These are phyloP conservation scores for Lycia hirtaria DNA, from an alignment of 2,888 invertebrate genomes.

Conservation along the genomic window DNA sequence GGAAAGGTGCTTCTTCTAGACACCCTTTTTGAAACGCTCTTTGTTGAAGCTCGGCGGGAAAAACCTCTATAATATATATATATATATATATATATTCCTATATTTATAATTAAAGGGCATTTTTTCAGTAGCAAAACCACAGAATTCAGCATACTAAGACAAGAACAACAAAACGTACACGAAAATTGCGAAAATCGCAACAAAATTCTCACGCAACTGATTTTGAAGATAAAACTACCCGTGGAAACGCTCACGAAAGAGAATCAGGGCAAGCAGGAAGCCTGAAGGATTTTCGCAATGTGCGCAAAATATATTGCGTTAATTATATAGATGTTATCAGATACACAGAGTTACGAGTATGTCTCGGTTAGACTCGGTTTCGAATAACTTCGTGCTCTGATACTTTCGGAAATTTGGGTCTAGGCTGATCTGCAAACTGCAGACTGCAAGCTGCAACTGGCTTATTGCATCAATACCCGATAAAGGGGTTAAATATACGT, in stretches of 20 bases:
- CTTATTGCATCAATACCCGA: too few species aligned
- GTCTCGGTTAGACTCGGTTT: too few species aligned
- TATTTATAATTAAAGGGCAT: too few species aligned
- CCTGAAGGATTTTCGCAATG: constrained; percentile 24
- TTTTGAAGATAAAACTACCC: background rate
- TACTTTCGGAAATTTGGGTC: constrained; percentile 32
- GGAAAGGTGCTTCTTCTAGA: too few species aligned
- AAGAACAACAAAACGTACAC: too few species aligned
- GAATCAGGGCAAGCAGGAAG: constrained; percentile 19
- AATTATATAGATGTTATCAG: constrained; percentile 31
- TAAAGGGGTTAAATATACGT: too few species aligned
- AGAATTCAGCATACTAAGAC: too few species aligned
- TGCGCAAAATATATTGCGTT: constrained; percentile 20
- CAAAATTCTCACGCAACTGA: background rate
- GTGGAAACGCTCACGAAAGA: background rate
- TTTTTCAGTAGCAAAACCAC: too few species aligned
- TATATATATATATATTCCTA: too few species aligned
- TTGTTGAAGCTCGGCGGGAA: too few species aligned
- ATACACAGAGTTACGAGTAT: constrained; percentile 12
- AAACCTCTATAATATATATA: too few species aligned
- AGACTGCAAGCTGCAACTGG: background rate
- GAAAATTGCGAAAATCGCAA: background rate
- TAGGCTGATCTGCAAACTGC: constrained; percentile 15
- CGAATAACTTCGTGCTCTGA: constrained; percentile 35
- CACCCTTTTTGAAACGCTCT: too few species aligned